Conservation (phyloP, 2,113 vertebrate species). For the Mustela nigripes region DNA sequence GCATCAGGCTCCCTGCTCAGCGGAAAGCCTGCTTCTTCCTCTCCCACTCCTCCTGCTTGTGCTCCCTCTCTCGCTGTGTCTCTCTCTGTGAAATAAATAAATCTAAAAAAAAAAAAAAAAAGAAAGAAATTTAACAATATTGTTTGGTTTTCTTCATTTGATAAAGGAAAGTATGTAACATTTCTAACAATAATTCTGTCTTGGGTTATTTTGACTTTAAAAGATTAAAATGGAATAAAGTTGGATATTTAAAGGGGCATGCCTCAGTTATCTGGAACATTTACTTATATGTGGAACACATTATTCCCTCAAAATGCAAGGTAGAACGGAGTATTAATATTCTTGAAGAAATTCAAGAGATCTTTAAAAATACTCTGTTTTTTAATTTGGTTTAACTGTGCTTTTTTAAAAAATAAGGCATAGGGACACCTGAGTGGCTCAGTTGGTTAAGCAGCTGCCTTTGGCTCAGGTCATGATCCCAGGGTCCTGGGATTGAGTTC, state of each 20-base stretch:
- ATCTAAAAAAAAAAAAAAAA: too few species aligned
- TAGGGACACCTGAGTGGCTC: too few species aligned
- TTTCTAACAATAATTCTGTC: background rate
- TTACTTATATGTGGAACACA: background rate
- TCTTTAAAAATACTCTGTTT: background rate
- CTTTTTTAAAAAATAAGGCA: background rate
- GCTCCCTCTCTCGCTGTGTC: too few species aligned
- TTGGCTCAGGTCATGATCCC: too few species aligned
- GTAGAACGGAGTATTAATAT: background rate
- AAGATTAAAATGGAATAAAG: constrained; percentile 37
- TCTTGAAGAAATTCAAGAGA: constrained; percentile 19
- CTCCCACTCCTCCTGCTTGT: too few species aligned
- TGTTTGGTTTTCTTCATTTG: constrained; percentile 7
- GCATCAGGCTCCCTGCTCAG: too few species aligned
- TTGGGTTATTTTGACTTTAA: constrained; percentile 29
- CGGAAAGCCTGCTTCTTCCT: too few species aligned
- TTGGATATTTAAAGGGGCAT: constrained; percentile 34
- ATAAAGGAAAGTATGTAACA: background rate
- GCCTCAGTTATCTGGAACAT: constrained; percentile 13
- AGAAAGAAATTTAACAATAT: background rate
- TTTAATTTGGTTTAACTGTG: constrained; percentile 14
- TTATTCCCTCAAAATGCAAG: background rate
- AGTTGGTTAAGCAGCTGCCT: too few species aligned
- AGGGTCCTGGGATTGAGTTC: too few species aligned
- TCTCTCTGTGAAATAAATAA: too few species aligned